Evolutionary conservation across 2,797 vertebrate genomes (phyloP), one percentile per base, ranked within the genome.

Genomic region (Hafferia zeledoni): DNA sequence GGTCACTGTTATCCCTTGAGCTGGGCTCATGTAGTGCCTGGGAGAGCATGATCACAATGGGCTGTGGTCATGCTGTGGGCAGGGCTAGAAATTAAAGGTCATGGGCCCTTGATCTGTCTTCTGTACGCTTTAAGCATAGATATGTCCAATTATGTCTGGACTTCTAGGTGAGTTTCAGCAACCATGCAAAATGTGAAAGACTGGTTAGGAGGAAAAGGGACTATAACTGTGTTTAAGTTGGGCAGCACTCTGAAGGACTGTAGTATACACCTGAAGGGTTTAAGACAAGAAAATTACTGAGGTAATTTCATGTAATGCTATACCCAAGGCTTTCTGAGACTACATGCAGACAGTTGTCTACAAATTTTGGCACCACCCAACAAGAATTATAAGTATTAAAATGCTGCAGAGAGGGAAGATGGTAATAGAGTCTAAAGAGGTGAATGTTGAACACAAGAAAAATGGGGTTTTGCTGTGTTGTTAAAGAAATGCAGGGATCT

Each of bases 61-160:
- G 16, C 41, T 13, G 1, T n/a, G n/a, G 55, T 28, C 27, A 1
- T 10, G 17, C 50, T 22, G 0, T 17, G 52, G 64, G 16, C 47
- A 80, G 55, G 35, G 44, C 27, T 22, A 22, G 24, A 6, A 28
- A 6, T n/a, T n/a, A 6, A 24, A 31, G 41, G 14, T 23, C 10
- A 3, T 1, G 16, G 39, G 12, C 39, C 13, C 39, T 91, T 43
- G 4, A 10, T 76, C 39, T 60, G 35, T 31, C 52, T 70, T 46
- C 37, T 90, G 61, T 44, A 4, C 23, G 0, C 39, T 69, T 59
- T 69, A 37, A 59, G 33, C 35, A 19, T 41, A 31, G 52, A 31
- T 5, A 3, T 10, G 17, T 59, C 68, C 68, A 64, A 5, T 35
- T 85, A 8, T 10, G 28, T 30, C 31, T 77, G 71, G 19, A 31